phyloP scores from a whole-genome alignment of 2,113 vertebrate species.

The Nanger granti region DNA sequence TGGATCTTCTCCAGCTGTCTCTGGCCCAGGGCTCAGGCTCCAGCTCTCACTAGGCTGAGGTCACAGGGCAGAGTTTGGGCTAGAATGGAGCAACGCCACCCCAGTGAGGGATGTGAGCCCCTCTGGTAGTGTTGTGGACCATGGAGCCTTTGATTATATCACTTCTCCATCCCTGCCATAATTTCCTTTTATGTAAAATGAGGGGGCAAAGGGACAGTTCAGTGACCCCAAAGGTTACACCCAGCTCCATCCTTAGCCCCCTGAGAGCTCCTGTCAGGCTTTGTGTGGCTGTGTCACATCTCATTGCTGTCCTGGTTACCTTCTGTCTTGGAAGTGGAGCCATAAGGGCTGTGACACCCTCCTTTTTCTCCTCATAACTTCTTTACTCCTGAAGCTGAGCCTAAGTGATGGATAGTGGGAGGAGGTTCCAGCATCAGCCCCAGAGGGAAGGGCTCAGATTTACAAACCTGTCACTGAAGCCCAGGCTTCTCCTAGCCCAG shows the following conservation, averaged over 20 bases:
- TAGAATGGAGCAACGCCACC: neutral
- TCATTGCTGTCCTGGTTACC: neutral
- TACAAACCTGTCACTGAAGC: neutral
- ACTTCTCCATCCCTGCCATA: neutral
- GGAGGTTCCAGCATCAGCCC: neutral
- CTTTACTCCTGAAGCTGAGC: neutral
- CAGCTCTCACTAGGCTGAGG: neutral
- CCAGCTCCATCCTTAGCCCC: neutral
- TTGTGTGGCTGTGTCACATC: neutral
- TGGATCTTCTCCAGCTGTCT: neutral
- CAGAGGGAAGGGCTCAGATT: neutral
- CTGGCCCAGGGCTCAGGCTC: neutral
- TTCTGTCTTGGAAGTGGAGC: neutral
- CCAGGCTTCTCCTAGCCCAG: neutral
- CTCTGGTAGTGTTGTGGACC: neutral
- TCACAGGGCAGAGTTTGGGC: neutral
- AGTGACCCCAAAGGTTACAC: neutral
- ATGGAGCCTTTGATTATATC: fast-evolving
- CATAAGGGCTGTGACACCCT: neutral
- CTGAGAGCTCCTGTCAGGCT: neutral
- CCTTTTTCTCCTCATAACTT: neutral
- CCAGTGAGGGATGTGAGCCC: neutral
- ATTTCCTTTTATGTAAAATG: neutral
- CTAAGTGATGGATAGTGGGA: neutral
- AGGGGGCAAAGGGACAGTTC: neutral